A percentile compares a stretch with the other conserved stretches of the same genome.
phyloP scores from a whole-genome alignment of 1,140 invertebrate species.

The Brachionus sp. region DNA sequence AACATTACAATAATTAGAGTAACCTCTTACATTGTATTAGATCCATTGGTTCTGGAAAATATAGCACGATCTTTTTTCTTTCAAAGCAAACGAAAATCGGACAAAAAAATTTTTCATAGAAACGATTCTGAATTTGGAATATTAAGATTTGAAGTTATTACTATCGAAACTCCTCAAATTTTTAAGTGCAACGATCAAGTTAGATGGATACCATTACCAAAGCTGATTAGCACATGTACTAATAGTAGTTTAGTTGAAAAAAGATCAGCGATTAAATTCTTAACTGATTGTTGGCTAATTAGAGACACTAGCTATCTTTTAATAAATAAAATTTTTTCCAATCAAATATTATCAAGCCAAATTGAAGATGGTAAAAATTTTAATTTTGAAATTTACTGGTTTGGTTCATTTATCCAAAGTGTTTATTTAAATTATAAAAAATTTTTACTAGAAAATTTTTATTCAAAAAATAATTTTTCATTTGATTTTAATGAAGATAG shows the following conservation, averaged over 20 bases:
- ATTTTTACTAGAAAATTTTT: not conserved
- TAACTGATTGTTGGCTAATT: not conserved
- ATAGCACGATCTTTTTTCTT: not conserved
- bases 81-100: not conserved
- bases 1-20: not conserved
- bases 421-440: not conserved
- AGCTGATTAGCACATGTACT: not conserved
- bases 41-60: not conserved
- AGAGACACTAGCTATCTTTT: not conserved
- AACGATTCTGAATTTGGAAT: not conserved
- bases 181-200: not conserved
- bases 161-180: not conserved
- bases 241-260: not conserved
- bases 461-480: not conserved
- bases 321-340: not conserved
- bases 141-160: not conserved
- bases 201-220: not conserved
- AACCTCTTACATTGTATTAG: not conserved
- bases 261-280: not conserved
- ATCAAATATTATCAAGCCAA: not conserved
- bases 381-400: not conserved
- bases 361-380: not conserved
- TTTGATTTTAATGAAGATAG: not conserved
- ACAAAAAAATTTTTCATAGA: not conserved
- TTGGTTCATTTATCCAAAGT: not conserved